A percentile compares a stretch with the other conserved stretches of the same genome.
phyloP scores from a whole-genome alignment of 2,113 vertebrate species.

The Seriola dumerili region DNA sequence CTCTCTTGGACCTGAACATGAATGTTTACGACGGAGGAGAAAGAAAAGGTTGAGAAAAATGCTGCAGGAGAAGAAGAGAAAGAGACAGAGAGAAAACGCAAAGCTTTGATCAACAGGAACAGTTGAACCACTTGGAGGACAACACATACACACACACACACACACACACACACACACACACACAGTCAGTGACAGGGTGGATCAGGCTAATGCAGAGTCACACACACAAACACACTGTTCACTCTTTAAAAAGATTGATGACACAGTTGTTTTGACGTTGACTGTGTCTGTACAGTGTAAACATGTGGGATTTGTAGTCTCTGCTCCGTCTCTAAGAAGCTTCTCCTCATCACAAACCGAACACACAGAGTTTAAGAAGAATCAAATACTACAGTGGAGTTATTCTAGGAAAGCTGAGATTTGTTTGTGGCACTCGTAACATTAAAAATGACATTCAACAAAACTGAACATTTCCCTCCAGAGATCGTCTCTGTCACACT shows the following conservation, averaged over 20 bases:
- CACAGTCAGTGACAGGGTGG: constrained; percentile 10
- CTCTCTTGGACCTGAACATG: not conserved
- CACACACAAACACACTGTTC: not conserved
- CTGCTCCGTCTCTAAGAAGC: constrained; percentile 1
- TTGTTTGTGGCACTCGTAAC: too few relatives aligned
- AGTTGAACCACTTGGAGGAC: not conserved
- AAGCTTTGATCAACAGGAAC: constrained; percentile 22
- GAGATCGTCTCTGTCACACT: too few relatives aligned
- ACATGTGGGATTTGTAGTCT: constrained; percentile 28
- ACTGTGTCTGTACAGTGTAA: constrained; percentile 1
- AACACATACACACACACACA: not conserved
- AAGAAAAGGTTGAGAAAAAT: not conserved
- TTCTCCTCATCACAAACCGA: too few relatives aligned
- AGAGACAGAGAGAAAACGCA: not conserved
- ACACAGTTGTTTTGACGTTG: not conserved
- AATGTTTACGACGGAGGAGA: not conserved
- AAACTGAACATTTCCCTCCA: too few relatives aligned
- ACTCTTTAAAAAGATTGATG: constrained; percentile 23
- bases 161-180: constrained; percentile 1
- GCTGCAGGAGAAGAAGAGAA: not conserved
- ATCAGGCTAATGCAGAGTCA: constrained; percentile 25
- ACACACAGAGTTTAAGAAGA: too few relatives aligned
- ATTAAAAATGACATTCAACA: too few relatives aligned
- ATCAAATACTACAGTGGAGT: too few relatives aligned
- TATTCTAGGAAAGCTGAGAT: too few relatives aligned